Conservation (phyloP, 2,797 vertebrate genomes). For the Hippocampus kuda region DNA sequence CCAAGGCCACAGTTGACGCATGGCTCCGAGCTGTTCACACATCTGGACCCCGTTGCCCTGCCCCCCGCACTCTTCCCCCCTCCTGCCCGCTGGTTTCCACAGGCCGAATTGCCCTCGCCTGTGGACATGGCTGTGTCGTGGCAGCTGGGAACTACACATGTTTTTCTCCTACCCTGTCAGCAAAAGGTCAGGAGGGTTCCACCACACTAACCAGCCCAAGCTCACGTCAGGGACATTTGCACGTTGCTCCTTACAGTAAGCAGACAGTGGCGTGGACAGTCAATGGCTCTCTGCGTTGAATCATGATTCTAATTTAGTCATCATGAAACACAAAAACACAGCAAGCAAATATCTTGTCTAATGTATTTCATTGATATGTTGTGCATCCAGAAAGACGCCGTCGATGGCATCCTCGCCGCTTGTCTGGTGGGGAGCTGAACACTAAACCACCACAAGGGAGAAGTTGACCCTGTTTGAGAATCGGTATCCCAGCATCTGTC, state of each 20-base stretch:
- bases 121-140: constrained; percentile 52
- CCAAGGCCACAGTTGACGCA: constrained; percentile 56
- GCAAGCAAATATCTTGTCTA: neutral
- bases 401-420: constrained; percentile 12
- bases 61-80: constrained; percentile 31
- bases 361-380: constrained; percentile 19
- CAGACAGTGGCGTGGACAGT: constrained; percentile 7
- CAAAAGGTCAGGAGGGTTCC: constrained; percentile 58
- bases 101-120: constrained; percentile 53
- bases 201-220: constrained; percentile 31
- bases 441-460: constrained; percentile 53
- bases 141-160: constrained; percentile 58
- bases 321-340: neutral
- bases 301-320: constrained; percentile 15
- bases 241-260: constrained; percentile 1
- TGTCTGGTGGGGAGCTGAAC: constrained; percentile 33
- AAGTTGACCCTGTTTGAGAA: constrained; percentile 60
- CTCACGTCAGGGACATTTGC: constrained; percentile 8
- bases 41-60: constrained; percentile 55
- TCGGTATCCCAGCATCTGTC: constrained; percentile 55
- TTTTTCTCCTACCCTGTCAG: constrained; percentile 51
- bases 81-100: constrained; percentile 41
- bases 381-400: constrained; percentile 3
- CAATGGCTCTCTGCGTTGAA: constrained; percentile 14
- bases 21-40: constrained; percentile 54